Conservation (phyloP, 2,888 invertebrate species). For the Carterocephalus palaemon region DNA sequence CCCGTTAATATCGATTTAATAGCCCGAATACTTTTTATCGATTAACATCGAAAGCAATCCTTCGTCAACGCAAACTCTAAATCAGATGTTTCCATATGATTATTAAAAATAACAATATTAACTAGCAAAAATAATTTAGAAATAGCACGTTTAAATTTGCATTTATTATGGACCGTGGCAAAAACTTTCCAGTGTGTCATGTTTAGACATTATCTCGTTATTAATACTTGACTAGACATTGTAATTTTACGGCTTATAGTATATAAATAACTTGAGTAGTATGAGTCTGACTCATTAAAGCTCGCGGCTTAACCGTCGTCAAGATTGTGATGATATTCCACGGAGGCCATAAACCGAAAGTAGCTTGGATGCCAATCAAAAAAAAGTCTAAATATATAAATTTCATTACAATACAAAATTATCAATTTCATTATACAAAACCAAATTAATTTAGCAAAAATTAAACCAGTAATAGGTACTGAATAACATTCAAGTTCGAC, state of each 20-base stretch:
- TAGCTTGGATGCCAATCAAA: constrained; percentile 6
- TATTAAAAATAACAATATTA: constrained; percentile 39
- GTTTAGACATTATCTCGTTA: constrained; percentile 43
- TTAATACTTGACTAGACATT: constrained; percentile 48
- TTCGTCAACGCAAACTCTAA: constrained; percentile 50
- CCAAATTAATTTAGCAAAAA: too few relatives aligned
- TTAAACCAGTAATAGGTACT: too few relatives aligned
- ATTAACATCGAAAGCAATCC: constrained; percentile 51
- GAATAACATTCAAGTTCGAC: too few relatives aligned
- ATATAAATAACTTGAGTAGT: constrained; percentile 41
- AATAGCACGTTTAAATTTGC: constrained; percentile 33
- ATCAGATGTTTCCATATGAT: constrained; percentile 46
- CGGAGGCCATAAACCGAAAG: constrained; percentile 44
- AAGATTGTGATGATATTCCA: constrained; percentile 53
- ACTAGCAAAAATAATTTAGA: constrained; percentile 41
- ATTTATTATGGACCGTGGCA: constrained; percentile 9
- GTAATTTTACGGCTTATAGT: constrained; percentile 55
- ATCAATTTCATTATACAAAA: too few relatives aligned
- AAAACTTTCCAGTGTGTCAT: constrained; percentile 24
- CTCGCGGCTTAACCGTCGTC: constrained; percentile 34
- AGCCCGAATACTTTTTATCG: constrained; percentile 57
- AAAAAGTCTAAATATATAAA: background rate
- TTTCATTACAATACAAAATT: too few relatives aligned
- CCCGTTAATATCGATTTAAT: constrained; percentile 71
- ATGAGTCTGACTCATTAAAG: constrained; percentile 42